phyloP scores from a whole-genome alignment of 2,797 vertebrate species.

The Rachycentron canadum region DNA sequence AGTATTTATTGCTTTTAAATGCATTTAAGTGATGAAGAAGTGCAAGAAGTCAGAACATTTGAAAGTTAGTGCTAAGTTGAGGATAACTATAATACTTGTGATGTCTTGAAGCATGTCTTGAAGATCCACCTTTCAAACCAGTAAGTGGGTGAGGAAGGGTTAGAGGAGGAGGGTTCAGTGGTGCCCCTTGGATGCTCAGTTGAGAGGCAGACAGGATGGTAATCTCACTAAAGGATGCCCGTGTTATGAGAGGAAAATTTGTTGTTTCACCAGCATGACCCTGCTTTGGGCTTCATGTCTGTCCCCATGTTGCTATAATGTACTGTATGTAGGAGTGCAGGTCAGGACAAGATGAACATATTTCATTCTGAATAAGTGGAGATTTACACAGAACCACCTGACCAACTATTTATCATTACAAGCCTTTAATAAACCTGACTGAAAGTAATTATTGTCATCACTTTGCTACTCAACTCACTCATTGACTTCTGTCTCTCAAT shows the following conservation, averaged over 20 bases:
- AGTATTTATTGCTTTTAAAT: conserved; percentile 25
- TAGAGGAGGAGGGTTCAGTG: conserved; percentile 10
- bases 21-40: neutral
- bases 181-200: conserved; percentile 20
- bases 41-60: conserved; percentile 19
- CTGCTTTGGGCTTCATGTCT: conserved; percentile 31
- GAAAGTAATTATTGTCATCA: conserved; percentile 11
- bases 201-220: conserved; percentile 34
- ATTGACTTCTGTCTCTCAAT: conserved; percentile 4
- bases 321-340: neutral
- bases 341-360: conserved; percentile 27
- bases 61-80: neutral
- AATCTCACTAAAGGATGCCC: conserved; percentile 38
- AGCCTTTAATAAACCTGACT: conserved; percentile 21
- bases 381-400: conserved; percentile 14
- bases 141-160: neutral
- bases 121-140: conserved; percentile 8
- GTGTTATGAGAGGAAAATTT: conserved; percentile 58
- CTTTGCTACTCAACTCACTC: conserved; percentile 15
- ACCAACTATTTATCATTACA: conserved; percentile 32
- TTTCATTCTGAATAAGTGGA: conserved; percentile 14
- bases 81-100: conserved; percentile 16
- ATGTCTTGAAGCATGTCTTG: neutral
- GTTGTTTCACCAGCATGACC: conserved; percentile 28
- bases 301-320: neutral